A percentile compares a stretch with the other conserved stretches of the same genome.
These are phyloP conservation scores for Apamea epomidion DNA, from an alignment of 2,888 invertebrate genomes.

Conservation along the genomic window DNA sequence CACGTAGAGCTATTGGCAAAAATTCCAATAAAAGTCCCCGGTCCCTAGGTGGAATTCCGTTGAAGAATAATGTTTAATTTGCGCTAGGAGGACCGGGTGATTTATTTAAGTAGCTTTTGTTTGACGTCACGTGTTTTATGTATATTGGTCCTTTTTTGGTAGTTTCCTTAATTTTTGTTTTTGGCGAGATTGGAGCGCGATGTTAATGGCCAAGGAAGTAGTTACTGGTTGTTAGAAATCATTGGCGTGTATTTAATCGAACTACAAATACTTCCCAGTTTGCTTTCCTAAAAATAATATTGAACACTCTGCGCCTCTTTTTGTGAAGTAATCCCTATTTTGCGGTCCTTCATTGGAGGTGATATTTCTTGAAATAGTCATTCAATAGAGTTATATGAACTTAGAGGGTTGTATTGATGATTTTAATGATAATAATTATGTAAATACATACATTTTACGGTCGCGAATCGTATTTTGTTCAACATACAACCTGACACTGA, in stretches of 20 bases:
- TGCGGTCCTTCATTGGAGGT: background rate
- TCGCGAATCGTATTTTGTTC: too few species aligned
- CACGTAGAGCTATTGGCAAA: constrained; percentile 88
- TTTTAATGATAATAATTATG: too few species aligned
- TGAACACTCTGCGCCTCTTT: background rate
- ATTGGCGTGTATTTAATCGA: background rate
- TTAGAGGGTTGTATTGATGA: too few species aligned
- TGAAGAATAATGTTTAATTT: constrained; percentile 90
- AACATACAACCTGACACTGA: too few species aligned
- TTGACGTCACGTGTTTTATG: constrained; percentile 58
- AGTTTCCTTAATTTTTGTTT: constrained; percentile 42
- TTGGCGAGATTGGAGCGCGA: constrained; percentile 1
- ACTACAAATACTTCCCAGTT: background rate
- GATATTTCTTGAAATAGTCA: background rate
- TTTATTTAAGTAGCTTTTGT: constrained; percentile 76
- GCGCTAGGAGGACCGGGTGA: constrained; percentile 79
- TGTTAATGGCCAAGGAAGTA: background rate
- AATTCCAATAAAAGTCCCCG: constrained; percentile 89
- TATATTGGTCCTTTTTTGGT: constrained; percentile 36
- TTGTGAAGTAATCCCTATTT: background rate
- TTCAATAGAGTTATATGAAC: too few species aligned
- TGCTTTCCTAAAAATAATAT: background rate
- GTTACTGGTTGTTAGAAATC: background rate
- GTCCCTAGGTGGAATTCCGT: constrained; percentile 78
- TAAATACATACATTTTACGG: too few species aligned